These are phyloP conservation scores for Chrysolina oricalcia DNA, from an alignment of 2,888 invertebrate genomes.

Conservation along the genomic window DNA sequence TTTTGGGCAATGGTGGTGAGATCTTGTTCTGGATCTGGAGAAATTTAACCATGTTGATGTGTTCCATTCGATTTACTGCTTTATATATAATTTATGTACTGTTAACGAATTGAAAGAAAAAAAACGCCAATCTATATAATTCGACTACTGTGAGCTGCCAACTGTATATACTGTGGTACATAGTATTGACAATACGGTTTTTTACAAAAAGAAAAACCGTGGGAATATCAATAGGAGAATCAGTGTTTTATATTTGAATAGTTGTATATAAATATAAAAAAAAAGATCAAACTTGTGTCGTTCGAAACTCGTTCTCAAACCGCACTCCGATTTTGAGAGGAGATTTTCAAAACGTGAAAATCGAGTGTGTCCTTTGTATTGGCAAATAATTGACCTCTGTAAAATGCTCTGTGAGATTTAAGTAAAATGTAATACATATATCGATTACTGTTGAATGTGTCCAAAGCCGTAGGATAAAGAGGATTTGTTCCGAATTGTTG, in stretches of 20 bases:
- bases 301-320: constrained; percentile 36
- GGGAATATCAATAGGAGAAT: constrained; percentile 50
- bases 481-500: constrained; percentile 19
- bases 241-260: constrained; percentile 58
- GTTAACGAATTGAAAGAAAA: constrained; percentile 50
- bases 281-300: constrained; percentile 32
- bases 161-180: constrained; percentile 60
- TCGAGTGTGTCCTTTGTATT: not conserved
- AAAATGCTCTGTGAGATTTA: constrained; percentile 25
- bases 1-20: not conserved
- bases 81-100: constrained; percentile 54
- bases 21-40: constrained; percentile 24
- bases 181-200: constrained; percentile 63
- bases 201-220: constrained; percentile 48
- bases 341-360: not conserved
- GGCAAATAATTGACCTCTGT: not conserved
- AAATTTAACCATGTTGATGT: constrained; percentile 54
- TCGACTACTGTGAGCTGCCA: constrained; percentile 42
- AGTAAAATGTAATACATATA: constrained; percentile 37
- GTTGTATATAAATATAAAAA: constrained; percentile 41
- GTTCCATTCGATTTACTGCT: constrained; percentile 53
- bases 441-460: constrained; percentile 40
- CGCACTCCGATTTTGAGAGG: not conserved
- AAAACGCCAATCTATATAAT: constrained; percentile 41
- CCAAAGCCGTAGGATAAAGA: constrained; percentile 31